A percentile compares a stretch with the other conserved stretches of the same genome.
phyloP scores from a whole-genome alignment of 2,113 vertebrate genomes.

The Notothenia coriiceps region DNA sequence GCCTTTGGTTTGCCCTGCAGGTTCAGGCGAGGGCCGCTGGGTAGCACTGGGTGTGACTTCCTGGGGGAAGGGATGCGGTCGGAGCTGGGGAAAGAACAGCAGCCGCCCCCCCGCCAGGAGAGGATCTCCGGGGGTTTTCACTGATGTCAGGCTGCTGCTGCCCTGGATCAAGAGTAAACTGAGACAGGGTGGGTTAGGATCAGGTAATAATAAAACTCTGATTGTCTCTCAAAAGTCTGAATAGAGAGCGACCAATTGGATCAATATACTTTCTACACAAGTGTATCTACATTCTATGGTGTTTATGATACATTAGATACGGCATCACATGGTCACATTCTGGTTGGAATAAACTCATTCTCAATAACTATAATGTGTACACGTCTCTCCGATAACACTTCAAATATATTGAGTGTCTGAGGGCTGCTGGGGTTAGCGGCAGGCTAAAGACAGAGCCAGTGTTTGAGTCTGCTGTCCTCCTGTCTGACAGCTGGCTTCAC shows the following conservation, averaged over 20 bases:
- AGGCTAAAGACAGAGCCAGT: not conserved
- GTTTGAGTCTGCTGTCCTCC: no score
- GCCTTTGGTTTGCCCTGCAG: conserved; percentile 85
- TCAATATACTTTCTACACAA: no score
- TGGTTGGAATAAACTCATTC: not conserved
- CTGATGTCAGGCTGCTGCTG: conserved; percentile 85
- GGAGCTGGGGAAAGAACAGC: conserved; percentile 86
- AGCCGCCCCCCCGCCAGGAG: conserved; percentile 68
- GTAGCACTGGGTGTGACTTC: conserved; percentile 88
- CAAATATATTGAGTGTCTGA: not conserved
- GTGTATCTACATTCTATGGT: not conserved
- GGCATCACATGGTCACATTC: not conserved
- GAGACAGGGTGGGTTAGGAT: conserved; percentile 43
- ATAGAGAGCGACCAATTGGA: no score
- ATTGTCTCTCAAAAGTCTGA: no score
- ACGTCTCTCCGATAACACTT: not conserved
- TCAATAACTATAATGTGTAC: conserved; percentile 1
- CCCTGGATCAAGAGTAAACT: conserved; percentile 86
- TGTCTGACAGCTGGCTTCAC: no score
- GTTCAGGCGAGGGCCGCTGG: conserved; percentile 82
- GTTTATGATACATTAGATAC: not conserved
- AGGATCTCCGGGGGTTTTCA: conserved; percentile 91
- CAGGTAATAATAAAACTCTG: not conserved
- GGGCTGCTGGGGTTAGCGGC: not conserved
- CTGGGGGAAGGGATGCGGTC: conserved; percentile 91